Conservation (phyloP, 2,113 vertebrate genomes). For the Mystacornis crossleyi region DNA sequence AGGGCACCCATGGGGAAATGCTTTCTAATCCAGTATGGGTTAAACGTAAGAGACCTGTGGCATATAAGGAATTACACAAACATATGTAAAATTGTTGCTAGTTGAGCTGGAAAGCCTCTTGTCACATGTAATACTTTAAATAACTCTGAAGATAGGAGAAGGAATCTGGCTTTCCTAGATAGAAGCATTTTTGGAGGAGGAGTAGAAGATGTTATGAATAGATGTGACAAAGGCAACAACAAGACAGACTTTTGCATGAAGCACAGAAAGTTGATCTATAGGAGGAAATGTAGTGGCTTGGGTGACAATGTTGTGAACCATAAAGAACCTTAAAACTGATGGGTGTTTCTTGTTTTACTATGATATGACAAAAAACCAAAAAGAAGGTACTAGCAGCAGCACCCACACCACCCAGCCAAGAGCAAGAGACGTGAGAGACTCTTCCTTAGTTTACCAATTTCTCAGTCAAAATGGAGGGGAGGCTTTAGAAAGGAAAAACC, state of each 20-base stretch:
- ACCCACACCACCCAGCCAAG: neutral
- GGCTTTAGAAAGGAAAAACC: neutral
- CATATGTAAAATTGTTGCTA: neutral
- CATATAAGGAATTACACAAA: neutral
- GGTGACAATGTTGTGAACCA: neutral
- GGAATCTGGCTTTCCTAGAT: neutral
- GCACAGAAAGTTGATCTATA: neutral
- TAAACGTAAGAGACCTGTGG: neutral
- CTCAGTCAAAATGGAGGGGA: neutral
- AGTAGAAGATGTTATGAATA: neutral
- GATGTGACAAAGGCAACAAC: neutral
- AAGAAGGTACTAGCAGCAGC: neutral
- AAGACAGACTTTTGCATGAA: neutral
- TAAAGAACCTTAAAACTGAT: neutral
- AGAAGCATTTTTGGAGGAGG: neutral
- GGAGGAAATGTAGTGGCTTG: neutral
- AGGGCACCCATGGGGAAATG: accelerated
- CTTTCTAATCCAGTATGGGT: neutral
- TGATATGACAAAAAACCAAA: neutral
- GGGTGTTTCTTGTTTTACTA: neutral
- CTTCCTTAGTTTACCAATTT: neutral
- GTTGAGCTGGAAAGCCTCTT: neutral
- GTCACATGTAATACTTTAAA: neutral
- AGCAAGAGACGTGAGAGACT: neutral
- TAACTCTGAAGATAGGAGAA: neutral